These are phyloP conservation scores for Tenualosa thibaudeaui DNA, from an alignment of 2,797 vertebrate genomes.

Conservation along the genomic window DNA sequence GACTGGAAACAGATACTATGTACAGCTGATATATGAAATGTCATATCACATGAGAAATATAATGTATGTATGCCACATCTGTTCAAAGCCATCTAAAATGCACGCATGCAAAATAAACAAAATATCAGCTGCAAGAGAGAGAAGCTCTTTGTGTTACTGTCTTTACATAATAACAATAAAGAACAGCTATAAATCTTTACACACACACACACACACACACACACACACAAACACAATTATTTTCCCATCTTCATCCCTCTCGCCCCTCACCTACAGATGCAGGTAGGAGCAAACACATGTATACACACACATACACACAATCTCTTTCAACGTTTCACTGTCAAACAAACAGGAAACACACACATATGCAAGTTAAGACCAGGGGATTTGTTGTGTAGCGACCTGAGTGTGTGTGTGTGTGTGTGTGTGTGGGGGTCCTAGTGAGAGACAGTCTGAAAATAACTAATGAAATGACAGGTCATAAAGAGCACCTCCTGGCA, in stretches of 20 bases:
- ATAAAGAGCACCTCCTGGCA: conserved; percentile 25
- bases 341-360: neutral
- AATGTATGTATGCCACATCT: neutral
- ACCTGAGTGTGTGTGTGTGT: neutral
- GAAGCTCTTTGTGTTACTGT: neutral
- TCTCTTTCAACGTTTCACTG: neutral
- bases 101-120: neutral
- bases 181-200: neutral
- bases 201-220: no score
- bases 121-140: neutral
- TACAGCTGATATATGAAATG: no score
- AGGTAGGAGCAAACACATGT: neutral
- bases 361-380: neutral
- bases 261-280: neutral
- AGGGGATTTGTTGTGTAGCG: neutral
- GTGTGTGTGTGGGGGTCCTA: neutral
- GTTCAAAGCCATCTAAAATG: neutral
- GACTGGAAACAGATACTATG: no score
- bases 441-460: conserved; percentile 38
- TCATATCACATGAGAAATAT: no score
- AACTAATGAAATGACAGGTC: conserved; percentile 34
- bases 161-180: neutral
- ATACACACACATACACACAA: neutral
- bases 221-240: neutral
- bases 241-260: neutral